Evolutionary conservation across 2,888 invertebrate genomes (phyloP), one percentile per base, ranked within the genome.

Genomic region (Plebejus anna): DNA sequence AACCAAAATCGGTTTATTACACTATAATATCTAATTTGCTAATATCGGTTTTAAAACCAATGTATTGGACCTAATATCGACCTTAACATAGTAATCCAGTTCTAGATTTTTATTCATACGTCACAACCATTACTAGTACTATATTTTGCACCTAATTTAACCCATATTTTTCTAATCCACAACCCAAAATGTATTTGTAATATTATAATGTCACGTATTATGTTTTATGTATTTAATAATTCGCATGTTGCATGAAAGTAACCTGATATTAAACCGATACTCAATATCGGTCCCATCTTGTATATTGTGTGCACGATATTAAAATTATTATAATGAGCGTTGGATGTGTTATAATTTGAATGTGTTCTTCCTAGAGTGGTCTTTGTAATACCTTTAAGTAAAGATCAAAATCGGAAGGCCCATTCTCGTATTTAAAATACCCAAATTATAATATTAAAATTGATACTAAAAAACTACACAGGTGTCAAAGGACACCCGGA

Each of bases 211-310:
- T 47, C 9, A 47, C 9, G 2, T 47, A 11, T 55, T 55, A 16
- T 55, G 16, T 55, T 11, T 55, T 55, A 55, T 55, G 55, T 55
- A 47, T 47, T 55, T 3, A 16, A 55, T 55, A 55, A 66, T 22
- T 66, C 22, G 66, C 2, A 66, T 66, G 28, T 16, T 16, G 66
- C 32, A 32, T 32, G 13, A 36, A 66, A 66, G 32, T 66, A 66
- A 36, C 5, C 32, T 4, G 71, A 72, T 72, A 72, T 47, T 72
- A 42, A 72, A 28, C 11, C 22, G 72, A 9, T 22, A 47, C 13
- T 72, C 66, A 66, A 66, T 66, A 66, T 36, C 66, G 32, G 66
- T 16, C 32, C 32, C 66, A 66, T 66, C 66, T 36, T 66, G 32
- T 32, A 66, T 36, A 66, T 66, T 66, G 32, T 36, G 66, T 66